Conservation (phyloP, 2,888 invertebrate species). For the Schizaphis graminum region DNA sequence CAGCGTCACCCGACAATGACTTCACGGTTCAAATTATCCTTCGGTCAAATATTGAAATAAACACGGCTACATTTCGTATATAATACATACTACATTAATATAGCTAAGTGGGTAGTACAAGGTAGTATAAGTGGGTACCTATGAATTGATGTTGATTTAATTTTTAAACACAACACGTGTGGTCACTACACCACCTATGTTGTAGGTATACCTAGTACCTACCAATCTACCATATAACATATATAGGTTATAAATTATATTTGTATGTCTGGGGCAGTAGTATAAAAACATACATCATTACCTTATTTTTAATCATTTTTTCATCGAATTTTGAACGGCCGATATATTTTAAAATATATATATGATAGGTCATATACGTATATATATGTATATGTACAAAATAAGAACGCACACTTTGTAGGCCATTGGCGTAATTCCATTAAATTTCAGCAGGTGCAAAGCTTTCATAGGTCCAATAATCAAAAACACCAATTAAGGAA, state of each 20-base stretch:
- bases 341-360: neutral
- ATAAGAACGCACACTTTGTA: neutral
- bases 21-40: neutral
- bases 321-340: neutral
- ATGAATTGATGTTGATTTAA: neutral
- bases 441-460: no score
- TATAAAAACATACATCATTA: neutral
- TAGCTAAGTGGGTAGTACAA: neutral
- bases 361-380: neutral
- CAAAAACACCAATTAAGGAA: no score
- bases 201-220: neutral
- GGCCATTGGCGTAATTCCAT: no score
- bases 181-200: neutral
- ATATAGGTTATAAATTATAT: neutral
- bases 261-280: neutral
- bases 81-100: neutral
- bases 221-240: no score
- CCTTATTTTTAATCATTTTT: neutral
- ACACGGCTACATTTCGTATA: neutral
- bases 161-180: neutral
- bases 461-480: no score
- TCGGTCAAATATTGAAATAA: slow-evolving; percentile 54
- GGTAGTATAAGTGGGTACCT: neutral
- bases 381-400: neutral
- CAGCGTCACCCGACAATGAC: neutral